Evolutionary conservation across 2,797 vertebrate species (phyloP).

Genomic region (Spinibarbus caldwelli): DNA sequence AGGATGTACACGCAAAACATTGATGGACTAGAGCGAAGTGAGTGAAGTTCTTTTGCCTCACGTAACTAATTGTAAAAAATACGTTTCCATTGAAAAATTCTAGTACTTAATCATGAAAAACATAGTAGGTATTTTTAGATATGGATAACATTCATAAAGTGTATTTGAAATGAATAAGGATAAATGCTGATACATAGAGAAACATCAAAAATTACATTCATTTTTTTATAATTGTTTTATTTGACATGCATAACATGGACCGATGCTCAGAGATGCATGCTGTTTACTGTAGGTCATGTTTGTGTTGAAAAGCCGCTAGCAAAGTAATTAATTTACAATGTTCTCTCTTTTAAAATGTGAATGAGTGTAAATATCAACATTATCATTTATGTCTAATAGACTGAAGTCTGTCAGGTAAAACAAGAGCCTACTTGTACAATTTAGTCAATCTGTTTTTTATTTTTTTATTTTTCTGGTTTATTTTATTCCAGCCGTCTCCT

Average conservation of each 20-base stretch:
- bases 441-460: too few relatives aligned
- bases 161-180: neutral
- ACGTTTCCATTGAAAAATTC: too few relatives aligned
- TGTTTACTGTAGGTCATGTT: neutral
- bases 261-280: neutral
- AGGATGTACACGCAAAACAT: conserved; percentile 98
- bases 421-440: neutral
- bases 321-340: neutral
- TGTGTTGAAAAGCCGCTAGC: neutral
- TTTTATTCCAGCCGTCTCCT: too few relatives aligned
- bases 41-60: conserved; percentile 46
- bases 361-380: neutral
- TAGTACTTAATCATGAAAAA: too few relatives aligned
- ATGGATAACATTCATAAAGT: neutral
- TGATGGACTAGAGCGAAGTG: conserved; percentile 92
- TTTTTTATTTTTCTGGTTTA: too few relatives aligned
- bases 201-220: neutral
- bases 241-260: neutral
- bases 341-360: neutral
- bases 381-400: too few relatives aligned
- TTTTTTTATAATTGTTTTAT: neutral
- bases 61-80: too few relatives aligned
- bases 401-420: neutral
- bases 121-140: too few relatives aligned
- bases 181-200: neutral